Conservation (phyloP, 2,797 vertebrate species). For the Capromys pilorides region DNA sequence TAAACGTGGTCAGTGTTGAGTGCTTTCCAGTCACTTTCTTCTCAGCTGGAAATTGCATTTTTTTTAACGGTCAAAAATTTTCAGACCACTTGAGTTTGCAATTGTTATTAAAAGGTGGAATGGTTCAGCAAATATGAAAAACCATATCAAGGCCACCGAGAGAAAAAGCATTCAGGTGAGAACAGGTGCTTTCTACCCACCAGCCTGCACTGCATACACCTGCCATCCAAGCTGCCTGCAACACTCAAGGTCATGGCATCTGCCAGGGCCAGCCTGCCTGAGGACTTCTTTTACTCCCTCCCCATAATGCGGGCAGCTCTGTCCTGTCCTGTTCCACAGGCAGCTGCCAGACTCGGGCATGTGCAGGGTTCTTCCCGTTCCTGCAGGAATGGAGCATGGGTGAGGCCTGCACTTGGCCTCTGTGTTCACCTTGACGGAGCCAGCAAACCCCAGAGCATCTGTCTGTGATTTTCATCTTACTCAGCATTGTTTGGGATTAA, state of each 20-base stretch:
- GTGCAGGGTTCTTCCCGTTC: not conserved
- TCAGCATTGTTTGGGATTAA: not conserved
- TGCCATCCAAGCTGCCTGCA: rapidly evolving
- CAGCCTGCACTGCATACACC: rapidly evolving
- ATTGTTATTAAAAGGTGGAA: not conserved
- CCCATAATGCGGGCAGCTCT: not conserved
- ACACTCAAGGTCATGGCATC: not conserved
- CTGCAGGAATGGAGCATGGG: not conserved
- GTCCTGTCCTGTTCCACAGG: not conserved
- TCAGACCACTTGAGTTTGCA: not conserved
- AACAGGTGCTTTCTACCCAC: rapidly evolving
- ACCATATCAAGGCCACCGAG: not conserved
- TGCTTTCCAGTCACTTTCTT: not conserved
- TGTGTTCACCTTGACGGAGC: too few species aligned
- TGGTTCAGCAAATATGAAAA: not conserved
- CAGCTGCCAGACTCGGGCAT: not conserved
- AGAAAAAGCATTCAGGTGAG: not conserved
- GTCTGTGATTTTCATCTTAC: not conserved
- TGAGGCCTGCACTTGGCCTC: not conserved
- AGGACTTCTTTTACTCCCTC: not conserved
- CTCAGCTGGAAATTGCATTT: not conserved
- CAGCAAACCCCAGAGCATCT: not conserved
- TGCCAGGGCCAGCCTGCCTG: not conserved
- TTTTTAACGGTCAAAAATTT: not conserved
- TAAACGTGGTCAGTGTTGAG: slow-evolving; percentile 40